A percentile compares a stretch with the other conserved stretches of the same genome.
phyloP scores from a whole-genome alignment of 2,888 invertebrate genomes.

The Drosophila suboccidentalis region DNA sequence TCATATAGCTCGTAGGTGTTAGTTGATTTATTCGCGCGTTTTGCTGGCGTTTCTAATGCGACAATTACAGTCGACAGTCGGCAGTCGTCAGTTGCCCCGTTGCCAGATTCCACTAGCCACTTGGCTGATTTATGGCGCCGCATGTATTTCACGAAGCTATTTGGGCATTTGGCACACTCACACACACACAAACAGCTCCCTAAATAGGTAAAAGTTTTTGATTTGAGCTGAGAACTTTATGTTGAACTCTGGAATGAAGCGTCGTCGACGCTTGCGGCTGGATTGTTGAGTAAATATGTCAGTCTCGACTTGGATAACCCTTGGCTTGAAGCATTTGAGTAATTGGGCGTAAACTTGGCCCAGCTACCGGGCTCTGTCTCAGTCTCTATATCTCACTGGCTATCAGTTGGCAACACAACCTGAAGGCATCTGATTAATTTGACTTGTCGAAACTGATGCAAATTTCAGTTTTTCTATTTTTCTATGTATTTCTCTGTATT shows the following conservation, averaged over 20 bases:
- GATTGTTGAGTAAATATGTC: constrained; percentile 79
- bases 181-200: constrained; percentile 42
- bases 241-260: constrained; percentile 28
- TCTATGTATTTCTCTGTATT: neutral
- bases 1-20: constrained; percentile 56
- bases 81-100: constrained; percentile 22
- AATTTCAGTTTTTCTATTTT: constrained; percentile 33
- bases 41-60: constrained; percentile 78
- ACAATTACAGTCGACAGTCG: constrained; percentile 68
- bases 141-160: constrained; percentile 72
- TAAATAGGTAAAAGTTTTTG: constrained; percentile 64
- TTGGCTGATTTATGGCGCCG: constrained; percentile 75
- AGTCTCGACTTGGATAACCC: constrained; percentile 57
- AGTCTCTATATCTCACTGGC: constrained; percentile 5
- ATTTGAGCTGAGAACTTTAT: constrained; percentile 47
- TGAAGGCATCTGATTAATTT: constrained; percentile 70
- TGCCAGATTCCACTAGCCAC: constrained; percentile 65
- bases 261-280: constrained; percentile 46
- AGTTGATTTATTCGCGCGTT: constrained; percentile 75
- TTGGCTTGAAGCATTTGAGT: constrained; percentile 50
- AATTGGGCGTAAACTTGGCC: constrained; percentile 72
- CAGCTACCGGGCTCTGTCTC: constrained; percentile 52
- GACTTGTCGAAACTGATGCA: constrained; percentile 74
- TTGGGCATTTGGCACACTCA: constrained; percentile 74
- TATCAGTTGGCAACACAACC: constrained; percentile 35